Evolutionary conservation across 1,140 invertebrate species (phyloP), one percentile per base, ranked within the genome.

Genomic region (Drosophila orosa): DNA sequence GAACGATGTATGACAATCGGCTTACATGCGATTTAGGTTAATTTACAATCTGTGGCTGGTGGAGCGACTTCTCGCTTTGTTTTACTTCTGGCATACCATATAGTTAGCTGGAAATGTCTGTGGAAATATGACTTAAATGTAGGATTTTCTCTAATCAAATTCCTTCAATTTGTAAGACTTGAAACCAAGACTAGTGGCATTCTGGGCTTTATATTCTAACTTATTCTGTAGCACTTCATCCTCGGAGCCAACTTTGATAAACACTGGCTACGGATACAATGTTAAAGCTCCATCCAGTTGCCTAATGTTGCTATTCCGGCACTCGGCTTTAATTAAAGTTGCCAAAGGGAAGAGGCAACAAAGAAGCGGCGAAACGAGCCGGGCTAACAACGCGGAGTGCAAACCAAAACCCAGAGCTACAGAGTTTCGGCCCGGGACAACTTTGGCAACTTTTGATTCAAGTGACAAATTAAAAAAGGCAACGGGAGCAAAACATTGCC

Each of bases 381-480:
- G 27, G 57, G 31, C 29, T 42, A 65, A 66, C 73, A 57, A 31
- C 15, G 50, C 60, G n/a, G 8, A 40, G 58, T 56, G 50, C 54
- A 69, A 72, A 40, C 57, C 59, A 60, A 37, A 35, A 60, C 48
- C 37, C 57, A 56, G 45, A 50, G 59, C 59, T 68, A 29, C 56
- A 54, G 42, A 66, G 42, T 59, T 61, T 80, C 72, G 48, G 78
- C 13, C 59, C 42, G 68, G 79, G 68, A 80, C 82, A 86, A 89
- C 72, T 87, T 87, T 82, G 79, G 72, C 76, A 89, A 87, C 83
- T 83, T 87, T 86, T 86, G 72, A 81, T 87, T 87, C 83, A 80
- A 87, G 83, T 87, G 83, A 87, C 84, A 87, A 87, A 87, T 87
- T 87, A 87, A 87, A 87, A 87, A 87, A 71, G 74, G 74, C 82